Base-by-base conservation (phyloP, 1,140 invertebrate species). In the Dreissena polymorpha region DNA sequence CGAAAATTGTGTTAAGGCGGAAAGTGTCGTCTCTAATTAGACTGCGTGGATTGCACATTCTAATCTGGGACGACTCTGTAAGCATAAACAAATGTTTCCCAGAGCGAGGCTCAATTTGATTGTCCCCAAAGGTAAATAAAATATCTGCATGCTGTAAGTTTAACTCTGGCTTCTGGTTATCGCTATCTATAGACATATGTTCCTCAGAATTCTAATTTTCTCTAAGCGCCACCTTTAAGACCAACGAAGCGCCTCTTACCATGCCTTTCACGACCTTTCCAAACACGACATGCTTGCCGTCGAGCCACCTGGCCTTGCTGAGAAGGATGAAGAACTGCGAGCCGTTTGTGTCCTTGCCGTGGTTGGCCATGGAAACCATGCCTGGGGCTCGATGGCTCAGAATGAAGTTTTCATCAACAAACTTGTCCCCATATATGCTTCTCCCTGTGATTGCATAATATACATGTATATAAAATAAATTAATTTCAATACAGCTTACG, bases 231-330 rank as follows among this genome's bases (percentile, higher is more conserved):
- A 39, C 39, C 39, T 39, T 5, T 5, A 39, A 39, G 3, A 39
- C 39, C 39, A 39, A 39, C 8, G 39, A 2, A 39, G 39, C 39
- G 39, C 39, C 8, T 39, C 39, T 39, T 39, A 90, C 91, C 53
- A 86, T 87, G 78, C 89, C 89, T 67, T 79, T 87, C 80, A 92
- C 71, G 74, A 97, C 96, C 94, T 97, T 99, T 89, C 98, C 98
- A 93, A 99, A 98, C 10, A 98, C 96, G 5, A 97, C 97, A 91
- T 99, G 97, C 84, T 96, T 95, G 29, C 96, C 97, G 94, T 99
- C 97, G 25, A 99, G 94, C 98, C 98, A 99, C 50, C 91, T 81
- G 91, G 97, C 96, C 92, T 98, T 98, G 71, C 97, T 97, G 96
- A 99, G 98, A 0, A 96, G 97, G 95, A 93, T 90, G 85, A 91